Evolutionary conservation across 1,140 invertebrate genomes (phyloP).

Genomic region (Drosophila kepulauana): DNA sequence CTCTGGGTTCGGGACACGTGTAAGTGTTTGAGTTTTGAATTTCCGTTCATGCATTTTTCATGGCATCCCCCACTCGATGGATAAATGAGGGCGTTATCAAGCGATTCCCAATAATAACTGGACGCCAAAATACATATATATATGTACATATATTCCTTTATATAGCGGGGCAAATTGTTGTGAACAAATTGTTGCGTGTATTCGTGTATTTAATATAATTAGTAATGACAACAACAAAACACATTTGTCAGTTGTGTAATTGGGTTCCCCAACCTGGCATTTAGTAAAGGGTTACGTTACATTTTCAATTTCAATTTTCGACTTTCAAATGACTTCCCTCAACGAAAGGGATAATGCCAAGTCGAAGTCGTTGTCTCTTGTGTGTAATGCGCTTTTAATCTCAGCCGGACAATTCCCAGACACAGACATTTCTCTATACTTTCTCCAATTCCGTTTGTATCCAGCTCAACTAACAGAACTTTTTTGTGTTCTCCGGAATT

Average conservation of each 20-base stretch:
- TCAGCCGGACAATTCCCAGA: conserved; percentile 48
- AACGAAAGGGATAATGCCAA: background rate
- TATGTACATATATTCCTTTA: background rate
- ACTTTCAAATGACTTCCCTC: conserved; percentile 60
- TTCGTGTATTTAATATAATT: conserved; percentile 75
- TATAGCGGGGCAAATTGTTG: conserved; percentile 19
- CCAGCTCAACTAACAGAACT: conserved; percentile 34
- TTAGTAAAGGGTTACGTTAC: conserved; percentile 44
- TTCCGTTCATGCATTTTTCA: conserved; percentile 78
- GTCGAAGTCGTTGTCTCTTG: background rate
- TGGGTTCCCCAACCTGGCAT: background rate
- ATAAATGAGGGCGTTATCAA: conserved; percentile 55
- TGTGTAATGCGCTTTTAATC: conserved; percentile 70
- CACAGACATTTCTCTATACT: background rate
- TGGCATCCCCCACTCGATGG: conserved; percentile 27
- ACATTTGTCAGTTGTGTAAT: conserved; percentile 51
- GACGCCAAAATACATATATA: conserved; percentile 31
- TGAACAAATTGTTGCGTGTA: conserved; percentile 71
- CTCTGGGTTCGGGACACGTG: conserved; percentile 15
- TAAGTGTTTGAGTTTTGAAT: conserved; percentile 74
- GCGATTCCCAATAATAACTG: conserved; percentile 46
- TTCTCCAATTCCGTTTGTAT: conserved; percentile 10
- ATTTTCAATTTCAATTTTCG: conserved; percentile 18
- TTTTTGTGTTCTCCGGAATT: conserved; percentile 30
- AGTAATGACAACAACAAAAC: conserved; percentile 69